These are phyloP conservation scores for Meloe dianella DNA, from an alignment of 2,888 invertebrate species.

Conservation along the genomic window DNA sequence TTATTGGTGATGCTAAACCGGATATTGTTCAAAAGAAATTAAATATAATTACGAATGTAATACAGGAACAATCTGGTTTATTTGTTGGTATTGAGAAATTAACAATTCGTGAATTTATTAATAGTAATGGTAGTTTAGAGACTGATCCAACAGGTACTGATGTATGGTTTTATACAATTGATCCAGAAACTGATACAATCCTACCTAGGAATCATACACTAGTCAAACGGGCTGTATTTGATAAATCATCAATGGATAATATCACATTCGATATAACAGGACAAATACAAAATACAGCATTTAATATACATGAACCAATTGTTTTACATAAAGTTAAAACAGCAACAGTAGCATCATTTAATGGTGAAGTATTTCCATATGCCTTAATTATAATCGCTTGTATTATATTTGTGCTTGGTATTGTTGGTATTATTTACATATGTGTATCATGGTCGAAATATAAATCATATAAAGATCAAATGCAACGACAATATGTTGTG, in stretches of 20 bases:
- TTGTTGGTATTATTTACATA: constrained; percentile 89
- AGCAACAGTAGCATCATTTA: constrained; percentile 57
- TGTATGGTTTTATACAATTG: constrained; percentile 85
- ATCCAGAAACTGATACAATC: constrained; percentile 78
- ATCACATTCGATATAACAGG: constrained; percentile 73
- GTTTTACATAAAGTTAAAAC: constrained; percentile 58
- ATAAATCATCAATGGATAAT: constrained; percentile 68
- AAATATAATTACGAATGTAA: constrained; percentile 65
- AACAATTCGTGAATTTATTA: constrained; percentile 76
- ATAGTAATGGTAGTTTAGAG: constrained; percentile 77
- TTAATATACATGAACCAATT: constrained; percentile 69
- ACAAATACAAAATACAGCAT: constrained; percentile 71
- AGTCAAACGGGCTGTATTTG: constrained; percentile 69
- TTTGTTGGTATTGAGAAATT: constrained; percentile 84
- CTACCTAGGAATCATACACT: constrained; percentile 73
- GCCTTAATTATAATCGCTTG: constrained; percentile 87
- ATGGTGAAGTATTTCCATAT: constrained; percentile 79
- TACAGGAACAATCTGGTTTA: constrained; percentile 76
- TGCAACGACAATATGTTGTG: constrained; percentile 60
- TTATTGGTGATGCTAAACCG: constrained; percentile 76
- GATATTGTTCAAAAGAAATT: constrained; percentile 68
- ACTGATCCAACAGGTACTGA: constrained; percentile 77
- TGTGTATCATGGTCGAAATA: constrained; percentile 96
- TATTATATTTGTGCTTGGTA: constrained; percentile 85
- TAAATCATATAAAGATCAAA: constrained; percentile 82